phyloP scores from a whole-genome alignment of 2,797 vertebrate genomes.

The Trematomus bernacchii region DNA sequence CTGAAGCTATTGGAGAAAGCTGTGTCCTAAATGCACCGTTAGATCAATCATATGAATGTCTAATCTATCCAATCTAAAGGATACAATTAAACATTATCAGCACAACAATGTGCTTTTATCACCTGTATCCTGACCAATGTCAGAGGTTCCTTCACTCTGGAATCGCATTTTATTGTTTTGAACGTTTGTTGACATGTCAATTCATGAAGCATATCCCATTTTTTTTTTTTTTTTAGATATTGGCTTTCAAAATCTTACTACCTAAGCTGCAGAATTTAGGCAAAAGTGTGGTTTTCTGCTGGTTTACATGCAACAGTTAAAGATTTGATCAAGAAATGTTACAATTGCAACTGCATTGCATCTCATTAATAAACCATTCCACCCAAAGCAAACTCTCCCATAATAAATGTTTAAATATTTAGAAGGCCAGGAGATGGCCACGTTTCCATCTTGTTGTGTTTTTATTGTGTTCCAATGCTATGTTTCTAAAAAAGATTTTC shows the following conservation, averaged over 20 bases:
- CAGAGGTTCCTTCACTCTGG: background rate
- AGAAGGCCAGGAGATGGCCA: background rate
- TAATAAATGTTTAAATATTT: constrained; percentile 14
- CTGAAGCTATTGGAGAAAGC: background rate
- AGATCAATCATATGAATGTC: background rate
- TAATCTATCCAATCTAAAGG: background rate
- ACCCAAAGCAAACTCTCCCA: constrained; percentile 8
- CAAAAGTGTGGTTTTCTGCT: background rate
- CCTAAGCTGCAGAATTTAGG: background rate
- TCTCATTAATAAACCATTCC: constrained; percentile 9
- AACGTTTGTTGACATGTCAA: background rate
- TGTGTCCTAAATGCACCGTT: background rate
- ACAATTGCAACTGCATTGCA: background rate
- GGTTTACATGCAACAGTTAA: background rate
- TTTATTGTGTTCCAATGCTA: background rate
- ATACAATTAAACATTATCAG: background rate
- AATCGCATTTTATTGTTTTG: background rate
- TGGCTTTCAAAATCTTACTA: background rate
- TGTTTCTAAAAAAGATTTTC: background rate
- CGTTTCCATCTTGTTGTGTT: background rate
- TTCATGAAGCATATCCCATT: background rate
- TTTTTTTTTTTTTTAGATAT: background rate
- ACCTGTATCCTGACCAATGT: background rate
- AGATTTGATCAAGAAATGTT: background rate
- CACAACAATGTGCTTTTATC: background rate